Evolutionary conservation across 2,113 vertebrate genomes (phyloP), one percentile per base, ranked within the genome.

Genomic region (Hypomesus transpacificus): DNA sequence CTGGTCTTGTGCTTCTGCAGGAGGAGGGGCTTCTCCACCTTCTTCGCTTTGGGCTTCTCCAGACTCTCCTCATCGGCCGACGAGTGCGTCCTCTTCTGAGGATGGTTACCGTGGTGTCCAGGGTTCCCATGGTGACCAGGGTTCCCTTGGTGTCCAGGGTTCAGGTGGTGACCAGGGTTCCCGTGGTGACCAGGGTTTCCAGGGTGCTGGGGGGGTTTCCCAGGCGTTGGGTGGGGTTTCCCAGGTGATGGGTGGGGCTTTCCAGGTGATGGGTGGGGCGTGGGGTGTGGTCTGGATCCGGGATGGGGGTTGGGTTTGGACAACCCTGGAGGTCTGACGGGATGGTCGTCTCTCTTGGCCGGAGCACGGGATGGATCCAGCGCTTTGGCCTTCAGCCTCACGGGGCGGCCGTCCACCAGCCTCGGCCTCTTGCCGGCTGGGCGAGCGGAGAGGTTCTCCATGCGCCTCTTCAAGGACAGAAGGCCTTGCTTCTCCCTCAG

Each of bases 1-100:
- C 93, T 94, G 84, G 92, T 96, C 84, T 93, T 95, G 73, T 95
- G 96, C 9, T 90, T 94, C 0, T 94, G 94, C 53, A 95, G 74
- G 56, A 87, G 94, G 53, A 95, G 74, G 57, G 87, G 89, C 84
- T 93, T 98, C 64, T 96, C 96, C 1, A 79, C 80, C 86, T 94
- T 97, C 91, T 93, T 98, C 3, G 89, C 62, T 86, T 92, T 96
- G 17, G 79, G 57, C 86, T 93, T 95, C 14, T 93, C 90, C 14
- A 75, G 85, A 39, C 94, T 95, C 59, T 93, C 93, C 2, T 95
- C 94, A 7, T 93, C 93, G 0, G 73, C 66, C 11, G 87, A 90
- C n/a, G 94, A 93, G 6, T 34, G 4, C 14, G 63, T 65, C 39
- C 46, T 26, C 72, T 89, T 93, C 70, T 68, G 73, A 8, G 70